phyloP scores from a whole-genome alignment of 2,888 invertebrate species.

The Drosophila diplacantha region DNA sequence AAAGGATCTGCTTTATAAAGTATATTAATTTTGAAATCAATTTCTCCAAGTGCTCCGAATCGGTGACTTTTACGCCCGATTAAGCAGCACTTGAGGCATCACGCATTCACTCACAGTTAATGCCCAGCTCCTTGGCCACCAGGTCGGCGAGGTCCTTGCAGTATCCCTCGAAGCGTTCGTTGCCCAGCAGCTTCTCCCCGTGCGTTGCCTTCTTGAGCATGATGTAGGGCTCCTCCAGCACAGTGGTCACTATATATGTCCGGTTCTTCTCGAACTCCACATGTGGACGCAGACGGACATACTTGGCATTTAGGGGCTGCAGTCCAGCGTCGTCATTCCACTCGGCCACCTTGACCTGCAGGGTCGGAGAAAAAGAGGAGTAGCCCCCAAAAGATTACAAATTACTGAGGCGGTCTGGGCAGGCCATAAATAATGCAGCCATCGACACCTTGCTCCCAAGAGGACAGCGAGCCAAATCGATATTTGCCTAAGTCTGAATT shows the following conservation, averaged over 20 bases:
- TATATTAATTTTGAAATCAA: not conserved
- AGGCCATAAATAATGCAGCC: conserved; percentile 33
- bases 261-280: conserved; percentile 87
- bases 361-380: not conserved
- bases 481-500: conserved; percentile 28
- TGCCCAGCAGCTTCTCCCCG: conserved; percentile 83
- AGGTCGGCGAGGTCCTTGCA: conserved; percentile 93
- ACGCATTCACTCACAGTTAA: conserved; percentile 84
- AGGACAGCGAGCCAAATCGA: conserved; percentile 18
- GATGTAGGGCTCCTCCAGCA: conserved; percentile 92
- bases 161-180: conserved; percentile 92
- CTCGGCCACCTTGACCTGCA: conserved; percentile 89
- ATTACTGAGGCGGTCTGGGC: conserved; percentile 18
- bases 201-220: conserved; percentile 85
- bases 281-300: conserved; percentile 84
- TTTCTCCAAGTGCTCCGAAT: conserved; percentile 3
- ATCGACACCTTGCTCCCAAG: conserved; percentile 30
- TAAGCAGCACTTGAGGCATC: conserved; percentile 16
- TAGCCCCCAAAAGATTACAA: conserved; percentile 32
- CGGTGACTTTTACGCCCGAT: conserved; percentile 16
- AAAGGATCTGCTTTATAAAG: too few species aligned
- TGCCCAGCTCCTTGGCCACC: conserved; percentile 87
- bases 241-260: conserved; percentile 91
- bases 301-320: conserved; percentile 86
- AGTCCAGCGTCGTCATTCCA: conserved; percentile 91